Evolutionary conservation across 2,888 invertebrate species (phyloP).

Genomic region (Beris morrisii): DNA sequence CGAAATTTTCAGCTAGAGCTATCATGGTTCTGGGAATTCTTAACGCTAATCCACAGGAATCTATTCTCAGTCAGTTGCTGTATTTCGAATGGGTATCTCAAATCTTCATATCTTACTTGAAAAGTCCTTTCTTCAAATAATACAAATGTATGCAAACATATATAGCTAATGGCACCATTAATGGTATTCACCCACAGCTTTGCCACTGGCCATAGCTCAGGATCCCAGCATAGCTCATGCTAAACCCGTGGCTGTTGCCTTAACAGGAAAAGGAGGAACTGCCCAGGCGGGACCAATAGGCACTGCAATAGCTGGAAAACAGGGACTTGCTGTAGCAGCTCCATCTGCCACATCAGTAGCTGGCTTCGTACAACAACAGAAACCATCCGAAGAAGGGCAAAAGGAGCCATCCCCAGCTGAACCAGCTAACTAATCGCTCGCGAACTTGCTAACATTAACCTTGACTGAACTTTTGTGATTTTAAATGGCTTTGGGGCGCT

Average conservation of each 20-base stretch:
- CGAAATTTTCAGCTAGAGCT: no score
- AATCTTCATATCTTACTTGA: no score
- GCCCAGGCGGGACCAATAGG: constrained; percentile 57
- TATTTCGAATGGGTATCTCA: no score
- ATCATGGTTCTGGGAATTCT: no score
- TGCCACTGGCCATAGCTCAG: neutral
- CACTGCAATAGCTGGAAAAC: constrained; percentile 58
- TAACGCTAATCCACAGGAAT: no score
- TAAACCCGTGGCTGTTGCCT: constrained; percentile 55
- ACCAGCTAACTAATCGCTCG: neutral
- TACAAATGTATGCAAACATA: no score
- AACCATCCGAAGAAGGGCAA: constrained; percentile 6
- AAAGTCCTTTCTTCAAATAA: no score
- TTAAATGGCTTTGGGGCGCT: neutral
- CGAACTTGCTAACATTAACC: neutral
- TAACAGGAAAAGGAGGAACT: constrained; percentile 58
- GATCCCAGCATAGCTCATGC: constrained; percentile 51
- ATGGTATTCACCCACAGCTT: constrained; percentile 41
- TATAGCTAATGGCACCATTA: no score
- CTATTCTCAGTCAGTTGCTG: no score
- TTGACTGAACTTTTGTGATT: constrained; percentile 2
- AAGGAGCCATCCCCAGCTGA: neutral
- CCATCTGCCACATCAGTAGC: constrained; percentile 59
- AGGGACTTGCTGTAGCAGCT: constrained; percentile 57
- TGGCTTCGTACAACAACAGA: constrained; percentile 40